Evolutionary conservation across 2,113 vertebrate genomes (phyloP).

Genomic region (Coptodon bakossiorum): DNA sequence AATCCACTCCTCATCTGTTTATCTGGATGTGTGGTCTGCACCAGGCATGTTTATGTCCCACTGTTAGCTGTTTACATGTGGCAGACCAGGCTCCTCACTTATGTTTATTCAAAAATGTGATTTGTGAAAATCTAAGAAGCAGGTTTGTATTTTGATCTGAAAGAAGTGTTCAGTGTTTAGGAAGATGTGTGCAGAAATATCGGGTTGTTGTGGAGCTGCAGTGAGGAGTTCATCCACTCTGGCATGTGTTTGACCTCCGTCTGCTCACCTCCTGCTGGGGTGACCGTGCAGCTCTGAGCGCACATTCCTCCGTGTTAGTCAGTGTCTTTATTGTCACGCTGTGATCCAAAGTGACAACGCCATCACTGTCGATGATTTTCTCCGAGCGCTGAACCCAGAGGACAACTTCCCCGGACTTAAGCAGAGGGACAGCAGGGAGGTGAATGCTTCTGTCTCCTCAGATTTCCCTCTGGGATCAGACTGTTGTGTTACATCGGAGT

Average conservation of each 20-base stretch:
- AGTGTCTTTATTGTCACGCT: constrained; percentile 27
- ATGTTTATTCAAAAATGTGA: neutral
- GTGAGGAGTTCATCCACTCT: neutral
- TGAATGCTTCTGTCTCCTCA: neutral
- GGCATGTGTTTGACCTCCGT: neutral
- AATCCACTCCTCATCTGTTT: neutral
- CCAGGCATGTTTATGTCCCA: neutral
- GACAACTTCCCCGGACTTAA: neutral
- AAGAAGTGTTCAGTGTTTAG: neutral
- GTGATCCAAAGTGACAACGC: constrained; percentile 25
- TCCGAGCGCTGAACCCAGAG: neutral
- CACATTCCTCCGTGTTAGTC: neutral
- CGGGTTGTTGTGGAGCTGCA: neutral
- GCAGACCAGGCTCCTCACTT: neutral
- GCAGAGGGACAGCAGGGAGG: neutral
- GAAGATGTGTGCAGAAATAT: neutral
- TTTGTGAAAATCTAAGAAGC: neutral
- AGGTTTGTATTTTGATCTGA: neutral
- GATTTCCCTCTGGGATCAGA: neutral
- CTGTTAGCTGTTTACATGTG: neutral
- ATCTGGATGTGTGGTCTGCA: neutral
- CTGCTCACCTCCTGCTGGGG: neutral
- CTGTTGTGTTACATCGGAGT: neutral
- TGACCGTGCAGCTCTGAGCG: neutral
- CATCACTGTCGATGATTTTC: neutral